Conservation (phyloP, 2,888 invertebrate species). For the Cosmorhoe ocellata region DNA sequence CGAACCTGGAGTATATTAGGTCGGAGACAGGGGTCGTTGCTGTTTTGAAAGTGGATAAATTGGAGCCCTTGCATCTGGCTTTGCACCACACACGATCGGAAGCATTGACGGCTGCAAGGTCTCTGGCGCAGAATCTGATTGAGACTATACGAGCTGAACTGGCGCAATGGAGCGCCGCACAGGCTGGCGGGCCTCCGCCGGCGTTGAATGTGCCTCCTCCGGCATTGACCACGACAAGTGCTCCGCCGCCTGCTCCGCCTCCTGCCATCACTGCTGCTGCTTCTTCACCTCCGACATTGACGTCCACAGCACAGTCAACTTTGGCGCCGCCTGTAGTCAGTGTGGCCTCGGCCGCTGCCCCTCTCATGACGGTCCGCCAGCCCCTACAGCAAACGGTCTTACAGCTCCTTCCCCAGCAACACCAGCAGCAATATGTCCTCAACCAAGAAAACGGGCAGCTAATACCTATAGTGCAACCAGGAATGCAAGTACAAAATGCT, state of each 20-base stretch:
- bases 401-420: conserved; percentile 67
- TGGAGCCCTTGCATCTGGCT: conserved; percentile 88
- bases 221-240: conserved; percentile 59
- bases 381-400: conserved; percentile 58
- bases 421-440: conserved; percentile 72
- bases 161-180: conserved; percentile 63
- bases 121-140: conserved; percentile 88
- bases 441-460: conserved; percentile 77
- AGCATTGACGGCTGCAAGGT: conserved; percentile 86
- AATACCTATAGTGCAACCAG: conserved; percentile 76
- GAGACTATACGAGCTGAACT: conserved; percentile 87
- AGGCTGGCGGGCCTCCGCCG: conserved; percentile 71
- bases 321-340: conserved; percentile 70
- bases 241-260: conserved; percentile 60
- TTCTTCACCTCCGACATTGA: conserved; percentile 58
- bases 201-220: conserved; percentile 67
- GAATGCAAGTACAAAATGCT: conserved; percentile 70
- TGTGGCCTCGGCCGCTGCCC: conserved; percentile 64
- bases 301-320: conserved; percentile 58
- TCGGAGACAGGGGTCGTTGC: conserved; percentile 90
- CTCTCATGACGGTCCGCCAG: conserved; percentile 75
- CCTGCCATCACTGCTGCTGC: conserved; percentile 59
- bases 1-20: conserved; percentile 89
- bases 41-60: conserved; percentile 86
- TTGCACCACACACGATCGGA: conserved; percentile 88